Conservation (phyloP, 1,140 invertebrate genomes). For the Saccostrea glomerata region DNA sequence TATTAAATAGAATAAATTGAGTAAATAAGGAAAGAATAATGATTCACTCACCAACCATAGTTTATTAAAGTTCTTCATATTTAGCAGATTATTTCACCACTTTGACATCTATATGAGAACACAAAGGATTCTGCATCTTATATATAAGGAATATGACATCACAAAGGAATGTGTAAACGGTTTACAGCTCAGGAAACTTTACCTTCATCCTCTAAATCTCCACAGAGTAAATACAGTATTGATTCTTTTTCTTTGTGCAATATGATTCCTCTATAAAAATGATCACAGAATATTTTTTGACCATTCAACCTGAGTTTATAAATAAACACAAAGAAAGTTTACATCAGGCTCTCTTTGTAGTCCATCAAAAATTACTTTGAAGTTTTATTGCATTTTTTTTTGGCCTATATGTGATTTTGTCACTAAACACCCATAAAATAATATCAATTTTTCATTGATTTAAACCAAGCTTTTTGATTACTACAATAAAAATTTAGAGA, state of each 20-base stretch:
- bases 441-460: too few species aligned
- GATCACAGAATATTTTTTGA: neutral
- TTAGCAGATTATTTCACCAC: neutral
- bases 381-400: too few species aligned
- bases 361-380: too few species aligned
- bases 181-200: neutral
- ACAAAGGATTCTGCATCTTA: neutral
- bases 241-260: conserved; percentile 13
- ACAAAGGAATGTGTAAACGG: neutral
- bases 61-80: neutral
- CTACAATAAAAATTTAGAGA: too few species aligned
- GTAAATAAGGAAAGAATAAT: neutral
- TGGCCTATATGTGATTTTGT: too few species aligned
- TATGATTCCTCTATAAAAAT: neutral
- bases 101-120: neutral
- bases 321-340: too few species aligned
- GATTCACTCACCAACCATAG: neutral
- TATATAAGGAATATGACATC: conserved; percentile 16
- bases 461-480: too few species aligned
- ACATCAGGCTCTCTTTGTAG: too few species aligned
- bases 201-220: neutral
- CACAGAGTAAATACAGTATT: neutral
- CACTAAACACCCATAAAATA: too few species aligned
- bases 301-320: too few species aligned
- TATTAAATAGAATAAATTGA: too few species aligned